Percentiles rank a stretch among this genome's conserved stretches.
Conservation (phyloP, 2,888 invertebrate species). For the Julus scanicus region DNA sequence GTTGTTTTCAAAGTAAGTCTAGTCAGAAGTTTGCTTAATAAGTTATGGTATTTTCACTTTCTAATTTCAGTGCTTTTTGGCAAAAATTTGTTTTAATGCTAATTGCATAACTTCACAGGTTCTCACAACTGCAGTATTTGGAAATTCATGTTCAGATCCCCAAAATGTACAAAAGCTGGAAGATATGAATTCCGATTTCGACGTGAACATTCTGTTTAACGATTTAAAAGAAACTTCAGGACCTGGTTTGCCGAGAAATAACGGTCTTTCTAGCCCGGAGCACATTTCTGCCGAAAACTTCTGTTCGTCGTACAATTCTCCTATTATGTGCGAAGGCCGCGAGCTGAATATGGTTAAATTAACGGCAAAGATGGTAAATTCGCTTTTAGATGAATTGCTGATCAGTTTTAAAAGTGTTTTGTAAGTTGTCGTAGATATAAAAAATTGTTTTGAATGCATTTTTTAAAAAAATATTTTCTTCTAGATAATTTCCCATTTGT, state of each 20-base stretch:
- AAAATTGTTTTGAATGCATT: slow-evolving; percentile 56
- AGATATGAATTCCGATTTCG: slow-evolving; percentile 61
- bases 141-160: slow-evolving; percentile 62
- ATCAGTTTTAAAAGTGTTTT: not conserved
- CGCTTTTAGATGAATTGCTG: not conserved
- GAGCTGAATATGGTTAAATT: slow-evolving; percentile 55
- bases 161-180: slow-evolving; percentile 59
- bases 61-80: too few species aligned
- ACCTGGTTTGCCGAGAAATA: slow-evolving; percentile 56
- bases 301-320: slow-evolving; percentile 51
- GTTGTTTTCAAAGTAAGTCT: slow-evolving; percentile 60
- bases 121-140: slow-evolving; percentile 65
- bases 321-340: slow-evolving; percentile 50
- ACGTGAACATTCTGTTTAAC: slow-evolving; percentile 61
- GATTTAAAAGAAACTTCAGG: slow-evolving; percentile 60
- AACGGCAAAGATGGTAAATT: slow-evolving; percentile 58
- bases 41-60: not conserved
- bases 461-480: too few species aligned
- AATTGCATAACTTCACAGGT: slow-evolving; percentile 62
- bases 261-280: slow-evolving; percentile 57
- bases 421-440: not conserved
- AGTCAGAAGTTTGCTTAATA: not conserved
- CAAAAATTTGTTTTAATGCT: too few species aligned
- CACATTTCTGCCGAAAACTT: slow-evolving; percentile 52
- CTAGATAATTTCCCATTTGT: slow-evolving; percentile 84